Evolutionary conservation across 1,140 invertebrate genomes (phyloP).

Genomic region (Babylonia areolata): DNA sequence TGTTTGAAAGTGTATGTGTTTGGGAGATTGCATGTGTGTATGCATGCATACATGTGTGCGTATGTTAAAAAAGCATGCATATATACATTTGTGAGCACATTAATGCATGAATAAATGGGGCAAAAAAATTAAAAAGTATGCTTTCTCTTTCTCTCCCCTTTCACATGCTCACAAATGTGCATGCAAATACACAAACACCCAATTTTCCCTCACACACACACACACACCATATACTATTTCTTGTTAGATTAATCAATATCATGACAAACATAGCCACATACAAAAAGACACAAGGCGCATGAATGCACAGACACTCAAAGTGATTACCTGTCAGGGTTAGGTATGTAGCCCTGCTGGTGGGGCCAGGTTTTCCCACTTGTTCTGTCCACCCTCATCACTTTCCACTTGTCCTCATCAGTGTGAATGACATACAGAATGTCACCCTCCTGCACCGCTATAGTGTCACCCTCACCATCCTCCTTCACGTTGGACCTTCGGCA

Average conservation of each 20-base stretch:
- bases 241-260: too few relatives aligned
- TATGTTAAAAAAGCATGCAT: background rate
- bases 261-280: too few relatives aligned
- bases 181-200: too few relatives aligned
- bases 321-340: background rate
- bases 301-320: too few relatives aligned
- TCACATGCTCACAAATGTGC: too few relatives aligned
- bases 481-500: constrained; percentile 12
- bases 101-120: too few relatives aligned
- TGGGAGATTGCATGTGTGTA: background rate
- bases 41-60: background rate
- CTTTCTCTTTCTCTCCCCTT: too few relatives aligned
- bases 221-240: too few relatives aligned
- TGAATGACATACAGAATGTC: constrained; percentile 12
- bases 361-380: background rate
- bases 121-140: too few relatives aligned
- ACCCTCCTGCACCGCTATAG: background rate
- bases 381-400: constrained; percentile 19
- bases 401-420: background rate
- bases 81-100: background rate
- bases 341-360: background rate
- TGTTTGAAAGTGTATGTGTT: too few relatives aligned
- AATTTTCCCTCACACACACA: too few relatives aligned
- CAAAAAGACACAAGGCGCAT: background rate
- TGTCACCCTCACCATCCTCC: background rate